These are phyloP conservation scores for Imbricaverruca yamaguchii DNA, from an alignment of 2,888 invertebrate species.

Conservation along the genomic window DNA sequence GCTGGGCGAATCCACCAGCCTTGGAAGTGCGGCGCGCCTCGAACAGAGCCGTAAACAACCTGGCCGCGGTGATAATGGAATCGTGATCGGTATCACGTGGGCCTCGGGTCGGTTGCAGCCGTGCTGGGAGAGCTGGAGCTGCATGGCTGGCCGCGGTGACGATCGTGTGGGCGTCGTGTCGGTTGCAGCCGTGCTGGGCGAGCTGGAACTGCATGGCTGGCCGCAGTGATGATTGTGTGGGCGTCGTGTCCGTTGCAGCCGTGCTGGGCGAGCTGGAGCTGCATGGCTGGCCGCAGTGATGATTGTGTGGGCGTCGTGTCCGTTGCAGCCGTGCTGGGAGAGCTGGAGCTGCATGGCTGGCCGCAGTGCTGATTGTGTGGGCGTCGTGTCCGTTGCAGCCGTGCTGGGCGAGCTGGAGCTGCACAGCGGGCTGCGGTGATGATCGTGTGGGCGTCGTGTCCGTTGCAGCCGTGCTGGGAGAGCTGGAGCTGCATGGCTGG, in stretches of 20 bases:
- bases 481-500: slow-evolving; percentile 25
- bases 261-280: slow-evolving; percentile 27
- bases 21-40: no score
- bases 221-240: neutral
- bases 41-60: no score
- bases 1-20: no score
- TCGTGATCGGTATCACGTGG: no score
- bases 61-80: neutral
- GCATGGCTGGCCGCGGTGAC: slow-evolving; percentile 17
- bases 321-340: slow-evolving; percentile 26
- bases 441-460: no score
- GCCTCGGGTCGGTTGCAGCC: neutral
- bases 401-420: slow-evolving; percentile 27
- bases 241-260: slow-evolving; percentile 5
- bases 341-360: slow-evolving; percentile 25
- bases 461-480: slow-evolving; percentile 26
- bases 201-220: slow-evolving; percentile 25
- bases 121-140: slow-evolving; percentile 27
- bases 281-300: slow-evolving; percentile 17
- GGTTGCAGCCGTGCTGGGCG: slow-evolving; percentile 26
- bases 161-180: no score
- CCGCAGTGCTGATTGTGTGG: neutral
- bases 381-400: slow-evolving; percentile 5
- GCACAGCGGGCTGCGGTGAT: slow-evolving; percentile 13
- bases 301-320: no score